Conservation (phyloP, 2,797 vertebrate species). For the Centropyge bicolor region DNA sequence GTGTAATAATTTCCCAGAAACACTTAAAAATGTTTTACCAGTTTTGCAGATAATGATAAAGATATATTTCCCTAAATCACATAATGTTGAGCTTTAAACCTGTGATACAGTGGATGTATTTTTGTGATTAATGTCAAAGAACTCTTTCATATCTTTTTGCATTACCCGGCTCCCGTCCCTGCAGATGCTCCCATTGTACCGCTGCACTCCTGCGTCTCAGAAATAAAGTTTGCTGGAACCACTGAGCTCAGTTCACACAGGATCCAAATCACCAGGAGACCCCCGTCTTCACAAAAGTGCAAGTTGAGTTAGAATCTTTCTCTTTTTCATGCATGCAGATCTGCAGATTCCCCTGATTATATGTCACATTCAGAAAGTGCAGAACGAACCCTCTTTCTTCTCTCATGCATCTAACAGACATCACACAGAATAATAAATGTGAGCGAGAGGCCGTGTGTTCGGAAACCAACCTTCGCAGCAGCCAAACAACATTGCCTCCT, state of each 20-base stretch:
- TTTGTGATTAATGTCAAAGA: neutral
- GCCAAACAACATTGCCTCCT: constrained; percentile 13
- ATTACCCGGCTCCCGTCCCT: neutral
- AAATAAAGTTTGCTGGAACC: neutral
- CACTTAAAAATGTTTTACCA: neutral
- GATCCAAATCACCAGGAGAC: neutral
- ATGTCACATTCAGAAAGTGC: neutral
- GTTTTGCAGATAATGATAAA: neutral
- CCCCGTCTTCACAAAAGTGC: neutral
- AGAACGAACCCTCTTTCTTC: too few relatives aligned
- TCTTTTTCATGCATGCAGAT: neutral
- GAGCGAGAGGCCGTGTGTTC: neutral
- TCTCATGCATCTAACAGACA: neutral
- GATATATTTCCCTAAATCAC: neutral
- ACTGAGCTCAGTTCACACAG: neutral
- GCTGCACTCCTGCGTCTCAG: neutral
- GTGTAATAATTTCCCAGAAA: neutral
- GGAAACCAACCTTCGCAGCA: constrained; percentile 2
- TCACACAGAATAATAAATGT: neutral
- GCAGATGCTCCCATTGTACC: neutral
- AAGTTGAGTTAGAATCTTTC: neutral
- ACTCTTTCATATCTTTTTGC: neutral
- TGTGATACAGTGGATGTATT: neutral
- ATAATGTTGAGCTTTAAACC: neutral
- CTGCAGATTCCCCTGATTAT: neutral